These are phyloP conservation scores for Pseudomugil gertrudae DNA, from an alignment of 2,797 vertebrate species.

Conservation along the genomic window DNA sequence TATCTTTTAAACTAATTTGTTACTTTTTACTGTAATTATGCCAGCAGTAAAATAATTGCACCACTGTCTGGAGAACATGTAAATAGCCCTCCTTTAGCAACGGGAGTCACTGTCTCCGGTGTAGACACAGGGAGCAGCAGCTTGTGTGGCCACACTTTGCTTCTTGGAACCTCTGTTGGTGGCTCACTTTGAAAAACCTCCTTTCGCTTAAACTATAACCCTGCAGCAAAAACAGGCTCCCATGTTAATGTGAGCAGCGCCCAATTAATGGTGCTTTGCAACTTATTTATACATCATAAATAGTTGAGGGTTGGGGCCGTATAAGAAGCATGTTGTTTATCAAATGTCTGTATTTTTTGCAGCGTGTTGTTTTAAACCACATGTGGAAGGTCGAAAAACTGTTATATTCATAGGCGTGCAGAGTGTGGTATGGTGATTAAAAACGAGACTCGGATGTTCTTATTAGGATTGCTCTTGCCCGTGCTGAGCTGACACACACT, in stretches of 20 bases:
- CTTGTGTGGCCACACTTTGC: conserved; percentile 74
- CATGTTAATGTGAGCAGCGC: too few relatives aligned
- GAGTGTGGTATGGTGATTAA: conserved; percentile 16
- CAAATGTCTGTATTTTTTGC: conserved; percentile 57
- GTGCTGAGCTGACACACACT: conserved; percentile 46
- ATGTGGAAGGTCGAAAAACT: conserved; percentile 35
- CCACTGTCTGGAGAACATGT: conserved; percentile 60
- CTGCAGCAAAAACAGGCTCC: conserved; percentile 47
- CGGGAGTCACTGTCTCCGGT: conserved; percentile 46
- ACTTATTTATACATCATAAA: conserved; percentile 63
- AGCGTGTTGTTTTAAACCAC: conserved; percentile 55
- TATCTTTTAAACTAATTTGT: conserved; percentile 14
- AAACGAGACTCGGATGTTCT: conserved; percentile 46
- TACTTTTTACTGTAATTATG: conserved; percentile 37
- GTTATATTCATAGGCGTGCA: conserved; percentile 33
- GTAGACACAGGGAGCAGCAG: conserved; percentile 55
- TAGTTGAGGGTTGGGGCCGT: conserved; percentile 30
- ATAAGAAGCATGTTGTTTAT: conserved; percentile 57
- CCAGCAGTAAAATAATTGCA: conserved; percentile 41
- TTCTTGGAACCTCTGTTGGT: conserved; percentile 59
- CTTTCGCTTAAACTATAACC: conserved; percentile 60
- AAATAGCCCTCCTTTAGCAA: conserved; percentile 46
- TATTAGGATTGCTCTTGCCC: conserved; percentile 48
- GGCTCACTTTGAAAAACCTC: conserved; percentile 67
- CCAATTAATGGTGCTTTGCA: conserved; percentile 71